Evolutionary conservation across 2,888 invertebrate species (phyloP).

Genomic region (Dascillus cervinus): DNA sequence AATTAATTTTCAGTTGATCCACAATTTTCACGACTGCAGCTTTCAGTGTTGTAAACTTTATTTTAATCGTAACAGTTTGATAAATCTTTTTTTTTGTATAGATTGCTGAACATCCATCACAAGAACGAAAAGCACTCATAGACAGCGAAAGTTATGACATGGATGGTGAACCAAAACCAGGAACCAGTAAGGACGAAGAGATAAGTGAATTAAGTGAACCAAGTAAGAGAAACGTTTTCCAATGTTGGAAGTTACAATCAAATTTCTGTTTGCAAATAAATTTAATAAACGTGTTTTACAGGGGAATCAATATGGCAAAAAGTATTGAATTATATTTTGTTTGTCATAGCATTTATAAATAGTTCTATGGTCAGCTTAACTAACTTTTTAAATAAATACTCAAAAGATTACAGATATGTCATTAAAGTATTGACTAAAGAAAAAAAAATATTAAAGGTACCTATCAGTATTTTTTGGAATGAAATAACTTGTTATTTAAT

Average conservation of each 20-base stretch:
- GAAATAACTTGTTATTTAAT: neutral
- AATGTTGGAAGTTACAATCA: constrained; percentile 1
- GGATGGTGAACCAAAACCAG: constrained; percentile 32
- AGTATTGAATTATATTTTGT: constrained; percentile 47
- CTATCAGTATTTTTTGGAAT: constrained; percentile 8
- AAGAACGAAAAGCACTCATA: too few species aligned
- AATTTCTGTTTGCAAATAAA: constrained; percentile 2
- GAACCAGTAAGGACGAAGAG: constrained; percentile 37
- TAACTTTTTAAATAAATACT: constrained; percentile 74
- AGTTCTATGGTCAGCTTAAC: constrained; percentile 77
- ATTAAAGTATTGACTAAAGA: constrained; percentile 82
- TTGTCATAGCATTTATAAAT: constrained; percentile 63
- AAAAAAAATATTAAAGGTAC: constrained; percentile 79
- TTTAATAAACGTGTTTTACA: constrained; percentile 6
- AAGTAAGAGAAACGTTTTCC: constrained; percentile 20
- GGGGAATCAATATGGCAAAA: constrained; percentile 38
- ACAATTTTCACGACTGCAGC: too few species aligned
- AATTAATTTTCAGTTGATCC: too few species aligned
- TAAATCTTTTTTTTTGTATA: too few species aligned
- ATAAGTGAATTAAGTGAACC: constrained; percentile 31
- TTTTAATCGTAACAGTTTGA: too few species aligned
- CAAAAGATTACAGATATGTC: constrained; percentile 91
- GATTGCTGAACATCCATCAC: too few species aligned
- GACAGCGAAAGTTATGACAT: too few species aligned
- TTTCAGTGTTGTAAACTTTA: too few species aligned